These are phyloP conservation scores for Spilarctia lutea DNA, from an alignment of 2,888 invertebrate genomes.

Conservation along the genomic window DNA sequence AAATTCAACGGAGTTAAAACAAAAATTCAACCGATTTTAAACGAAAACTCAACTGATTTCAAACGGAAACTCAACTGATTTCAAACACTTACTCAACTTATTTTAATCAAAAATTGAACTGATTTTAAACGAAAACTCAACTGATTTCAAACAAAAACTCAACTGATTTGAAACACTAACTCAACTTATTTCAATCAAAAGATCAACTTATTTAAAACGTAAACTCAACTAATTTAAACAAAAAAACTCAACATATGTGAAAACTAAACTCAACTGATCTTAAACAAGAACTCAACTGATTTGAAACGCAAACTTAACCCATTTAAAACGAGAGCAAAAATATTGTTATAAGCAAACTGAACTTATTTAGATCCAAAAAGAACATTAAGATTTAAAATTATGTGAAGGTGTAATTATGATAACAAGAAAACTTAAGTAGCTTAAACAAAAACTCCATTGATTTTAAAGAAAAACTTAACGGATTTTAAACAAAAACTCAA, in stretches of 20 bases:
- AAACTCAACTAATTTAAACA: background rate
- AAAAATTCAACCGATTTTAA: conserved; percentile 11
- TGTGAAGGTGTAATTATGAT: background rate
- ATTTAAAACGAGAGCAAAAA: background rate
- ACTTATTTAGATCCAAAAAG: no score
- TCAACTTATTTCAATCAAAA: background rate
- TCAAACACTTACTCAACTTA: conserved; percentile 6
- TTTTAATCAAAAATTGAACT: conserved; percentile 9
- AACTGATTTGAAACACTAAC: background rate
- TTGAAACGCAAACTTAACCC: background rate
- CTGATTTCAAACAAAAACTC: background rate
- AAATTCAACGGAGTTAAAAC: background rate
- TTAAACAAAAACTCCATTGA: conserved; percentile 2
- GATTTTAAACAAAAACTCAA: conserved; percentile 4
- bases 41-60: background rate
- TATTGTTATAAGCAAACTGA: background rate
- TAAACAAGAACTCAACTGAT: conserved; percentile 20
- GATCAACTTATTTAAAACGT: background rate
- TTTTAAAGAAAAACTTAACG: conserved; percentile 6
- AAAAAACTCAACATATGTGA: background rate
- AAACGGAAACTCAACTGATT: background rate
- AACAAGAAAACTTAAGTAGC: background rate
- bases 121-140: conserved; percentile 12
- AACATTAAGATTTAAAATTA: background rate
- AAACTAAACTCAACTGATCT: conserved; percentile 9